phyloP scores from a whole-genome alignment of 2,797 vertebrate genomes.

The Premnoplex brunnescens region DNA sequence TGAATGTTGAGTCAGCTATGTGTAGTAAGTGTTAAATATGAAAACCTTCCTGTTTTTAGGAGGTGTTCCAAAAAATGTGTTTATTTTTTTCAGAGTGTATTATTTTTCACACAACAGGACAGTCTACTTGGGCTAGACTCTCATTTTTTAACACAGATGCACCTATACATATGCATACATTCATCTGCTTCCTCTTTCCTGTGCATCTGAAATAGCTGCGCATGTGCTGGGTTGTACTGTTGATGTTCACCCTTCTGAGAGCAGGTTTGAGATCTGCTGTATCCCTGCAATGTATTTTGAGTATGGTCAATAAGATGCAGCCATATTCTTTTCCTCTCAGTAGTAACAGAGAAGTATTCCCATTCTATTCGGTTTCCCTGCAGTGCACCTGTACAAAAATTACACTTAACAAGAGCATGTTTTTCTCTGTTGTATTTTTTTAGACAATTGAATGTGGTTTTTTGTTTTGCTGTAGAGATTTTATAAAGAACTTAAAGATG shows the following conservation, averaged over 20 bases:
- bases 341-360: background rate
- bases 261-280: background rate
- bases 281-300: background rate
- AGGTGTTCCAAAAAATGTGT: background rate
- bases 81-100: background rate
- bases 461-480: background rate
- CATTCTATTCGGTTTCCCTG: background rate
- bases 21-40: background rate
- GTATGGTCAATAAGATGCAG: background rate
- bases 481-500: background rate
- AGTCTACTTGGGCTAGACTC: background rate
- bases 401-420: background rate
- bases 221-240: background rate
- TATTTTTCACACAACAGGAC: background rate
- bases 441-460: background rate
- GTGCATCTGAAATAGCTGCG: background rate
- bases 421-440: background rate
- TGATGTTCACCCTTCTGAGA: background rate
- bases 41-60: background rate
- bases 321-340: background rate
- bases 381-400: background rate
- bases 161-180: fast-evolving
- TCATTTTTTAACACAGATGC: background rate
- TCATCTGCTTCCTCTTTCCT: background rate
- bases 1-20: background rate